Percentiles rank a stretch among this genome's conserved stretches.
Conservation (phyloP, 2,888 invertebrate species). For the Bombylius major region DNA sequence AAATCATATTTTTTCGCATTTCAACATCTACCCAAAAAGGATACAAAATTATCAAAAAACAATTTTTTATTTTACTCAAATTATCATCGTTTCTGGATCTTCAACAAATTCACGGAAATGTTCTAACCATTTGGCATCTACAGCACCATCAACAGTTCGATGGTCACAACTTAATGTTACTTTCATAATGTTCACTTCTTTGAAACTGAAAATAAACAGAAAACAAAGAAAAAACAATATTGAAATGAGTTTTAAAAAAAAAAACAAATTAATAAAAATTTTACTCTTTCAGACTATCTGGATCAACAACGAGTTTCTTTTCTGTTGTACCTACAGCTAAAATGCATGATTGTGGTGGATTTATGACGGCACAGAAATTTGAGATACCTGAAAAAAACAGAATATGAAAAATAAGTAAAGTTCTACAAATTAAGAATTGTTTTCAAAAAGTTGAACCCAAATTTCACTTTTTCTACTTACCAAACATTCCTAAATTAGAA, state of each 20-base stretch:
- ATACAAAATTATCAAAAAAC: too few species aligned
- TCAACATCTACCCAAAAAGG: too few species aligned
- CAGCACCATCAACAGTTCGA: constrained; percentile 93
- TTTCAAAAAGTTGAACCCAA: neutral
- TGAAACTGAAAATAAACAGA: constrained; percentile 43
- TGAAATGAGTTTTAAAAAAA: too few species aligned
- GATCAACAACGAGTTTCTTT: constrained; percentile 60
- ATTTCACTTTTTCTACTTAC: constrained; percentile 29
- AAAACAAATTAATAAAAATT: neutral
- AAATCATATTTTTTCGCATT: too few species aligned
- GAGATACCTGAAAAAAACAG: constrained; percentile 51
- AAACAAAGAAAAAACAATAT: neutral
- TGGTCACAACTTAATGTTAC: constrained; percentile 97
- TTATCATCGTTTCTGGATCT: constrained; percentile 86
- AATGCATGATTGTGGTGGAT: constrained; percentile 92
- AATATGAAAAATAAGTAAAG: neutral
- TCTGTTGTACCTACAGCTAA: constrained; percentile 79
- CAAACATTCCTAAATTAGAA: constrained; percentile 93
- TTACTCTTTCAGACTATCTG: constrained; percentile 61
- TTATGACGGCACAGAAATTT: constrained; percentile 85
- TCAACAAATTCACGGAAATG: constrained; percentile 81
- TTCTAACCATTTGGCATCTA: constrained; percentile 91
- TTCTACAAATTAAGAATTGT: neutral
- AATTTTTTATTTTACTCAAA: constrained; percentile 44
- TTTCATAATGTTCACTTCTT: constrained; percentile 60